Base-by-base conservation (phyloP, 1,140 invertebrate genomes). In the Hesperophylax magnus region DNA sequence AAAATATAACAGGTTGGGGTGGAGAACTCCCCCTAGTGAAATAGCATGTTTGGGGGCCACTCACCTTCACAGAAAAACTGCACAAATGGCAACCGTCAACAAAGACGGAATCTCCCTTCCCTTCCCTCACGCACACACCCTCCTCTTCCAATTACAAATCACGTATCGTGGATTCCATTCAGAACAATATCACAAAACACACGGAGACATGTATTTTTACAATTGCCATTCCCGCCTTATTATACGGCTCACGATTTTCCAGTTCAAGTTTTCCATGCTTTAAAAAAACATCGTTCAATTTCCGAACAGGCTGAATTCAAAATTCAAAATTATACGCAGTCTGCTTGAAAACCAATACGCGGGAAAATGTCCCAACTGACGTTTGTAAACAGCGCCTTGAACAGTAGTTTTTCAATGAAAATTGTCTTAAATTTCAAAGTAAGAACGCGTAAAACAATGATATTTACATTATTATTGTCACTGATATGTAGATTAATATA, bases 41-140 rank as follows among this genome's bases (percentile, higher is more conserved):
- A 58, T 58, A 9, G 60, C 60, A 22, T 61, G 65, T 39, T 18
- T 9, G 11, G 27, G 20, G 82, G 67, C 81, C 79, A 83, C 82
- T 83, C 79, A 83, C 82, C 82, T 83, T 81, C 77, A 81, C 77
- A 83, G 79, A 22, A 81, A 69, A 69, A 60, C 67, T 72, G 78
- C 79, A 74, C 60, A 76, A 77, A 83, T 65, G 65, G 65, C 60
- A 79, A 71, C 27, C 74, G 75, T 54, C 63, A 71, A 71, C 27
- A 80, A 78, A 77, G 75, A 60, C 47, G 52, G 76, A n/a, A 18
- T 31, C 69, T 52, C 63, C 77, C 77, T 58, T 77, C 77, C 71
- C 61, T 52, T 14, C 53, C 54, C 24, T 56, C 79, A 76, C 71
- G 39, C 67, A 34, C 60, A 76, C 75, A 74, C 56, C 52, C 77